Evolutionary conservation across 1,140 invertebrate genomes (phyloP).

Genomic region (Hylaeus volcanicus): DNA sequence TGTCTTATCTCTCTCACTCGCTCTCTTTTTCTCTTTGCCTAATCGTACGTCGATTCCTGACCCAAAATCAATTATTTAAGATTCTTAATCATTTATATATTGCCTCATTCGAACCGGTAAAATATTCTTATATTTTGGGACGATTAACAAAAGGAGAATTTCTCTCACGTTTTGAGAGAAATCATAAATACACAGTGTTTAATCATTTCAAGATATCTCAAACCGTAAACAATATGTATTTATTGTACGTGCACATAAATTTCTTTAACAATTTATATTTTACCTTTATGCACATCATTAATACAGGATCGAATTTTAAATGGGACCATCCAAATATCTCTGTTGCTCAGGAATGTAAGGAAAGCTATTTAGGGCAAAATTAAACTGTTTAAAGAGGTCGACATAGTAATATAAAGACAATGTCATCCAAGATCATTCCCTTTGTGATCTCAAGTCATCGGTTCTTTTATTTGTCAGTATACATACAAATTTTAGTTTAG

Average conservation of each 20-base stretch:
- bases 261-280: slow-evolving; percentile 23
- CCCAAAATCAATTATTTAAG: background rate
- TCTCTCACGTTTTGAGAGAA: slow-evolving; percentile 9
- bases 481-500: too few relatives aligned
- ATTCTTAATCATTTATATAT: background rate
- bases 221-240: slow-evolving; percentile 31
- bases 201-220: slow-evolving; percentile 33
- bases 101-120: background rate
- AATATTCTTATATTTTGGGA: background rate
- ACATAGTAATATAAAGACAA: too few relatives aligned
- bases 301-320: background rate
- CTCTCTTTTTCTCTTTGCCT: background rate
- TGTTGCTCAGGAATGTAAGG: too few relatives aligned
- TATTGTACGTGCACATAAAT: slow-evolving; percentile 23
- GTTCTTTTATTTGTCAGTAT: too few relatives aligned
- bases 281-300: background rate
- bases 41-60: background rate
- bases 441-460: too few relatives aligned
- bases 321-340: too few relatives aligned
- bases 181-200: slow-evolving; percentile 4
- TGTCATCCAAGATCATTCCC: too few relatives aligned
- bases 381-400: too few relatives aligned
- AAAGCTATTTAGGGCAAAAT: too few relatives aligned
- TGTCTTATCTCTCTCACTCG: background rate
- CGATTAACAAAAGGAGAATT: background rate